Base-by-base conservation (phyloP, 2,888 invertebrate species). In the Lycaena phlaeas region DNA sequence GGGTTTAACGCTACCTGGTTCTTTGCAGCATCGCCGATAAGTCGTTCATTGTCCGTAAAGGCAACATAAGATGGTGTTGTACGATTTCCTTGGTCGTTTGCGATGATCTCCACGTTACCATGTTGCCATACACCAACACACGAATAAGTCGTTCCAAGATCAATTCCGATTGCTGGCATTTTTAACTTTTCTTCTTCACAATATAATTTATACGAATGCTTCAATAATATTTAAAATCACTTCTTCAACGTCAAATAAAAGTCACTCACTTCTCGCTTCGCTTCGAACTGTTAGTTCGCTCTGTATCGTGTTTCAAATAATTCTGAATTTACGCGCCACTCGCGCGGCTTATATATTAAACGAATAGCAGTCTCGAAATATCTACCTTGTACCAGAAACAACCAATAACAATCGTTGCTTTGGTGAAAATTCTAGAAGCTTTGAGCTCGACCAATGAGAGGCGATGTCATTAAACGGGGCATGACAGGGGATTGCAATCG, bases 41-140 rank as follows among this genome's bases (percentile, higher is more conserved):
- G 85, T 29, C 90, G 81, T 68, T 90, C 90, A 7, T 86, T 87
- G 64, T 90, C 90, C 5, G 82, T 91, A 69, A 92, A 92, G 14
- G 91, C 92, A 41, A 92, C 91, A 67, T 91, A 91, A 41, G 90
- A 90, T 12, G 91, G 91, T 44, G 91, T 91, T 7, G 91, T 91
- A 53, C 90, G 72, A 79, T 91, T 91, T 48, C 91, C 91, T 64
- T 87, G 87, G 66, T 87, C 87, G 67, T 87, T 87, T 50, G 87
- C 87, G 67, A 92, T 91, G 65, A 92, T 91, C 66, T 92, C 91
- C 61, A 92, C 90, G 60, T 90, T 90, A 42, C 92, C 91, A 54
- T 90, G 88, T 60, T 79, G 81, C 68, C 68, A 81, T n/a, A 81
- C 79, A 44, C 78, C 81, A 17, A 86, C 86, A 54, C 86, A 86